Evolutionary conservation across 2,888 invertebrate species (phyloP).

Genomic region (Lucinisca nassula): DNA sequence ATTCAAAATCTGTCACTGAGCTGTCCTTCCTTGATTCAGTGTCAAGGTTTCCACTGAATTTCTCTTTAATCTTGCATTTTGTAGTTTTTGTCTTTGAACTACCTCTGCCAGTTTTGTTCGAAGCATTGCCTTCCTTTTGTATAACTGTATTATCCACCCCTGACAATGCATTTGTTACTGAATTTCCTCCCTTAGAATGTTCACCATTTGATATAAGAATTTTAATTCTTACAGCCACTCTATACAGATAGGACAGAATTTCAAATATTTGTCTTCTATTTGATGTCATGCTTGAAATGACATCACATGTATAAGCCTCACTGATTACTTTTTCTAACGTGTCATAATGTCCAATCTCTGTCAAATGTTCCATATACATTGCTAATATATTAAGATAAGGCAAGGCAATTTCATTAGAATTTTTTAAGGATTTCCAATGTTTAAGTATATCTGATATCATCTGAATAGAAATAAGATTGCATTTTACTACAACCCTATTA

Average conservation of each 20-base stretch:
- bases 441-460: neutral
- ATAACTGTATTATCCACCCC: neutral
- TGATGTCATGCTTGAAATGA: neutral
- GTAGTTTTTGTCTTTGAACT: no score
- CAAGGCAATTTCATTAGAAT: neutral
- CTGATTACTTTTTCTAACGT: neutral
- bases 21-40: no score
- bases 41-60: no score
- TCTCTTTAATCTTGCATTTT: no score
- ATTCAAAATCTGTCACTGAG: neutral
- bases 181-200: neutral
- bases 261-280: neutral
- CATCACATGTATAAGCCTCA: neutral
- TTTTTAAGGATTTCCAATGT: neutral
- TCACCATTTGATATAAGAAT: neutral
- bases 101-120: neutral
- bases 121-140: neutral
- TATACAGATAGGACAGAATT: neutral
- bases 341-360: neutral
- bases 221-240: neutral
- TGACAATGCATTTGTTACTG: no score
- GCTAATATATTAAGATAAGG: neutral
- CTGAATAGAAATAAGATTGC: neutral
- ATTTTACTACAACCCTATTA: neutral
- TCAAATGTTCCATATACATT: slow-evolving; percentile 8